phyloP scores from a whole-genome alignment of 1,140 invertebrate species.

The Sycophila sp. region DNA sequence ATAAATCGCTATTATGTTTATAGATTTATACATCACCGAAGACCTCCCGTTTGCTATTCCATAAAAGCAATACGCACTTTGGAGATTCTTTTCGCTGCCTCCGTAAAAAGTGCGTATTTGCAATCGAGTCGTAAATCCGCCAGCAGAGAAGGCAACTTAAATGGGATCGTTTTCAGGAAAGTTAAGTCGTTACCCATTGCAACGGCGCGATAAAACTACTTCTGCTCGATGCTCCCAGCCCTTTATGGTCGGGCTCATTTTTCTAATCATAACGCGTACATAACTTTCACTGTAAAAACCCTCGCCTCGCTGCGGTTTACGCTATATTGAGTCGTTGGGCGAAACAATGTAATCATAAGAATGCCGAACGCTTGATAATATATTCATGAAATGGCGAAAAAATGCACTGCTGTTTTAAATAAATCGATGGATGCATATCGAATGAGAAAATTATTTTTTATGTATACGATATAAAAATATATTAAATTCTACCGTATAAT shows the following conservation, averaged over 20 bases:
- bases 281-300: neutral
- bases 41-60: neutral
- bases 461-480: too few relatives aligned
- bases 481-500: too few relatives aligned
- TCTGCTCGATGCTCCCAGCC: too few relatives aligned
- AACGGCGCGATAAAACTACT: too few relatives aligned
- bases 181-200: neutral
- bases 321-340: too few relatives aligned
- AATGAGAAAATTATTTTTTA: too few relatives aligned
- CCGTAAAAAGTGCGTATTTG: neutral
- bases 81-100: neutral
- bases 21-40: neutral
- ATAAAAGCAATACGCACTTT: neutral
- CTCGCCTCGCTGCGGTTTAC: neutral
- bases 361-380: too few relatives aligned
- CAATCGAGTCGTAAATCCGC: neutral
- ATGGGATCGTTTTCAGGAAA: neutral
- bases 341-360: too few relatives aligned
- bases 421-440: too few relatives aligned
- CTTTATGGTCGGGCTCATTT: neutral
- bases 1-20: neutral
- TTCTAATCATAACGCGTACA: too few relatives aligned
- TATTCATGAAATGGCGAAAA: too few relatives aligned
- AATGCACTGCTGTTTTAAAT: too few relatives aligned
- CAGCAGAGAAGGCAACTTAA: neutral